These are phyloP conservation scores for Phaenicophaeus curvirostris DNA, from an alignment of 2,797 vertebrate genomes.

Conservation along the genomic window DNA sequence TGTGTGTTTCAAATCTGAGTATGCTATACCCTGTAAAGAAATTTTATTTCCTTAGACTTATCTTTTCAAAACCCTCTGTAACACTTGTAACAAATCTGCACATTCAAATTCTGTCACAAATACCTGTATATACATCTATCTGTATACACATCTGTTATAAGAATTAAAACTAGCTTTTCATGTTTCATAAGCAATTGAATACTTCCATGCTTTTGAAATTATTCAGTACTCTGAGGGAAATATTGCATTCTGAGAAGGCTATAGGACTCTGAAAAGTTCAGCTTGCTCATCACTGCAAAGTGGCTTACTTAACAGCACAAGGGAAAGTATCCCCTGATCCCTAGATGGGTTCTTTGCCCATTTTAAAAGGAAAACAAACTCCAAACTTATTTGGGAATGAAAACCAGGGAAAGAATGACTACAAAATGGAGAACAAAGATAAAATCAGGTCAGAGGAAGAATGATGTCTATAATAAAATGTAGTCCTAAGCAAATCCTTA, in stretches of 20 bases:
- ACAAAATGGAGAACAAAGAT: neutral
- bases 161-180: neutral
- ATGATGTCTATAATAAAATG: neutral
- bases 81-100: neutral
- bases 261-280: neutral
- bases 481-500: neutral
- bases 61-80: neutral
- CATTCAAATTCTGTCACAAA: neutral
- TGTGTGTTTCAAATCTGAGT: neutral
- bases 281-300: neutral
- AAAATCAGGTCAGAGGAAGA: neutral
- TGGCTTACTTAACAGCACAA: neutral
- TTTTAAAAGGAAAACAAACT: neutral
- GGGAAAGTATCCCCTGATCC: neutral
- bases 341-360: accelerated
- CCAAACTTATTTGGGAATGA: neutral
- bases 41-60: neutral
- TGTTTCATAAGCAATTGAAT: neutral
- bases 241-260: neutral
- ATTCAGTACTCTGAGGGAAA: neutral
- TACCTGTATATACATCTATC: too few species aligned
- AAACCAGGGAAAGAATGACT: neutral
- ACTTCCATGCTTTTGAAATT: neutral
- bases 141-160: neutral
- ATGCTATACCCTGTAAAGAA: neutral